Evolutionary conservation across 2,888 invertebrate genomes (phyloP), one percentile per base, ranked within the genome.

Genomic region (Ophion costatus): DNA sequence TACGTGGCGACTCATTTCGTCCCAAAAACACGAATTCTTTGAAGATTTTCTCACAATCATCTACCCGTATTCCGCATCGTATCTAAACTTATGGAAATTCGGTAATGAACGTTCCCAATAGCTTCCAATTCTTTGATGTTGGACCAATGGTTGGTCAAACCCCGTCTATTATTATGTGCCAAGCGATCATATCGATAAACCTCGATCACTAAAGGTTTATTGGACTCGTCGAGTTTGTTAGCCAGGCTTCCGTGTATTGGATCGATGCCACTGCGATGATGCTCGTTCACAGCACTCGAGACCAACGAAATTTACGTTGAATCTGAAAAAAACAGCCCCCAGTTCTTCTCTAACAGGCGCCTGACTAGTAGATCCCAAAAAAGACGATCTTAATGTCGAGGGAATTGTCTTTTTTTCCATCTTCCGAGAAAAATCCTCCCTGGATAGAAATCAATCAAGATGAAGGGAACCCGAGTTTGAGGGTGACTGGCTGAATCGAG

Each of bases 391-490:
- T 29, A 59, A 24, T 22, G 45, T 42, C 79, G 75, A 80, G 57
- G 17, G 56, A 74, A 24, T 69, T 61, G n/a, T 59, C 57, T 61
- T 77, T 71, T 75, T 71, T 71, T 71, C 57, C 75, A 82, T 66
- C 51, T 84, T 82, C 82, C 75, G 14, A 75, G 84, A 84, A 84
- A 75, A 63, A 70, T 56, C 61, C 63, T 51, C 56, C 73, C 7
- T 6, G 69, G 57, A 45, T 64, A 61, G 82, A 84, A 82, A 82
- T 82, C 82, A 82, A 84, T 82, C 82, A 84, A 78, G 81, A 78
- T 77, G 69, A 73, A 70, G 64, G 66, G 56, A 20, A 56, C 20
- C 51, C 67, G 51, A 61, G 70, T 33, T 71, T 24, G 69, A 61
- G 81, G 81, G 78, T 81, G 84, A 78, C 73, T 74, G 63, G 84